phyloP scores from a whole-genome alignment of 2,113 vertebrate species.

The Pelecanus crispus region DNA sequence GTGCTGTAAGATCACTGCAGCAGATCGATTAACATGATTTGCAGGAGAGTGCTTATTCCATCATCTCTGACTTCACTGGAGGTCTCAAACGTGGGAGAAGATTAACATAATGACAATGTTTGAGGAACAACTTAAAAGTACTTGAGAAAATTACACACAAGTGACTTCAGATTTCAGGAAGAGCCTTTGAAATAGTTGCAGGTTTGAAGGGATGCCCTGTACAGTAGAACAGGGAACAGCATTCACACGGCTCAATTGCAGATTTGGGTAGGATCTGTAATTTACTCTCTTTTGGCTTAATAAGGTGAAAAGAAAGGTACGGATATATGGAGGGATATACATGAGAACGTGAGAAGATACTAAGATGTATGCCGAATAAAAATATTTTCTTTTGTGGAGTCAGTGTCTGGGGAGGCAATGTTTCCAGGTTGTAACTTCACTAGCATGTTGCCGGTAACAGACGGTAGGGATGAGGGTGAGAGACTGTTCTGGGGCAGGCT shows the following conservation, averaged over 20 bases:
- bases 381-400: background rate
- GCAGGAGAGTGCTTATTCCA: background rate
- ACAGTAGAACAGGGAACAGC: background rate
- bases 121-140: background rate
- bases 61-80: background rate
- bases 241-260: rapidly evolving
- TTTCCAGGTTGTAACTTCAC: rapidly evolving
- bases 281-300: background rate
- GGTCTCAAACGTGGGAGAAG: background rate
- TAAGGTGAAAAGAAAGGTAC: background rate
- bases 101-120: background rate
- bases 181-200: background rate
- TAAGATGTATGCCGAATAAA: background rate
- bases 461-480: rapidly evolving
- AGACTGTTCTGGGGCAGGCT: background rate
- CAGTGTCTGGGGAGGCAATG: background rate
- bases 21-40: background rate
- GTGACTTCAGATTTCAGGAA: background rate
- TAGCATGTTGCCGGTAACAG: rapidly evolving
- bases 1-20: background rate
- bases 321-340: rapidly evolving
- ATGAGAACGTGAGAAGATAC: background rate
- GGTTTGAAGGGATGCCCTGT: background rate
- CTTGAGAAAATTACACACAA: background rate
- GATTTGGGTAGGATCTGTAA: background rate